phyloP scores from a whole-genome alignment of 2,113 vertebrate genomes.

The Hypocryptadius cinnamomeus region DNA sequence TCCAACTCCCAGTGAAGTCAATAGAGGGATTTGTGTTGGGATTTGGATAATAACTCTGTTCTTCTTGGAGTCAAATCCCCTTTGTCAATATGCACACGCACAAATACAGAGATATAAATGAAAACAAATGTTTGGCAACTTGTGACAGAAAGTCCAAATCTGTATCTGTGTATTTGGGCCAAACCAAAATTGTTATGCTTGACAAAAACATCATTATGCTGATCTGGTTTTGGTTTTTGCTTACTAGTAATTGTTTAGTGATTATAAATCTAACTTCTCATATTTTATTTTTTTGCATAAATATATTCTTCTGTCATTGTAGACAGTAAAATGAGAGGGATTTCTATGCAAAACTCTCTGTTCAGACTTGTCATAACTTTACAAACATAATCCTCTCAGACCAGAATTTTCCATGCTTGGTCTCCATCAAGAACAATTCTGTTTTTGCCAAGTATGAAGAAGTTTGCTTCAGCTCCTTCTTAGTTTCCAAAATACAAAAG shows the following conservation, averaged over 20 bases:
- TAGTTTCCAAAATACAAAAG: slow-evolving; percentile 35
- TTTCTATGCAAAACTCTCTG: background rate
- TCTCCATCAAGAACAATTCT: slow-evolving; percentile 7
- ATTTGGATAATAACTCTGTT: slow-evolving; percentile 22
- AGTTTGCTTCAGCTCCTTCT: slow-evolving; percentile 12
- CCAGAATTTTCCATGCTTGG: slow-evolving; percentile 36
- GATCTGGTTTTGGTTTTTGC: slow-evolving; percentile 46
- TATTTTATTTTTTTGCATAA: slow-evolving; percentile 23
- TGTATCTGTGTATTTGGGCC: slow-evolving; percentile 6
- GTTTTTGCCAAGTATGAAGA: slow-evolving; percentile 28
- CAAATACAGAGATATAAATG: slow-evolving; percentile 37
- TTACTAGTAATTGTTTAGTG: slow-evolving; percentile 50
- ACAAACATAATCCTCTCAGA: slow-evolving; percentile 36
- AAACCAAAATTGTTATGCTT: slow-evolving; percentile 40
- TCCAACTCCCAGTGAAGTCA: slow-evolving; percentile 24
- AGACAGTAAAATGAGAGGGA: slow-evolving; percentile 4
- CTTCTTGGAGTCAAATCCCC: slow-evolving; percentile 44
- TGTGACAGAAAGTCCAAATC: slow-evolving; percentile 49
- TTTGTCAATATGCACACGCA: slow-evolving; percentile 24
- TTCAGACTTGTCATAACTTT: slow-evolving; percentile 35
- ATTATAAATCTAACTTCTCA: slow-evolving; percentile 33
- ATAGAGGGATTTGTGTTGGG: slow-evolving; percentile 3
- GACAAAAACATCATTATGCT: slow-evolving; percentile 40
- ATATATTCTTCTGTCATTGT: background rate
- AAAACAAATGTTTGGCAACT: slow-evolving; percentile 56